These are phyloP conservation scores for Crocidura indochinensis DNA, from an alignment of 2,797 vertebrate species.

Conservation along the genomic window DNA sequence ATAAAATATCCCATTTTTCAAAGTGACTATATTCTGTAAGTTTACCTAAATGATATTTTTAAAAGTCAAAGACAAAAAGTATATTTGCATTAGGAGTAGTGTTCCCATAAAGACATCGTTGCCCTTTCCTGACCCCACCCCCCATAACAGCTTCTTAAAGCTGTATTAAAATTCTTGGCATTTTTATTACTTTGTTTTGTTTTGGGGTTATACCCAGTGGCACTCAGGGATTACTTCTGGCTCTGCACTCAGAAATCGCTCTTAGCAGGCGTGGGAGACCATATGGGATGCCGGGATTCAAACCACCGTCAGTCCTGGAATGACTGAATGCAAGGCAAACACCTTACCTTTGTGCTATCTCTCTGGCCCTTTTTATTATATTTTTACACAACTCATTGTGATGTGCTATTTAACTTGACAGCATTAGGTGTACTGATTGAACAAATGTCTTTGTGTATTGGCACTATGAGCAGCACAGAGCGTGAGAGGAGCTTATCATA, in stretches of 20 bases:
- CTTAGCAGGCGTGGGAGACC: too few species aligned
- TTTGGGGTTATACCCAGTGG: too few species aligned
- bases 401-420: conserved; percentile 1
- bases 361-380: too few species aligned
- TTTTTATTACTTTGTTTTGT: conserved; percentile 15
- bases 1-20: neutral
- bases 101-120: neutral
- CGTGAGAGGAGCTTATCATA: neutral
- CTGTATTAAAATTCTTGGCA: neutral
- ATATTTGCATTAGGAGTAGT: conserved; percentile 45
- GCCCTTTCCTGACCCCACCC: neutral
- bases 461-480: neutral
- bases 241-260: too few species aligned
- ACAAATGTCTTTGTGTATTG: conserved; percentile 31
- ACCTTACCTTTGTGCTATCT: too few species aligned
- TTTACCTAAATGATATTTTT: neutral
- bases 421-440: neutral
- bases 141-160: conserved; percentile 11
- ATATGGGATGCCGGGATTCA: too few species aligned
- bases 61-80: neutral
- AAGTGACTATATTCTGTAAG: neutral
- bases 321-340: too few species aligned
- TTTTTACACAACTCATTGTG: neutral
- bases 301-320: too few species aligned
- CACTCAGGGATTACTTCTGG: too few species aligned